Conservation (phyloP, 2,113 vertebrate species). For the Aramus guarauna region DNA sequence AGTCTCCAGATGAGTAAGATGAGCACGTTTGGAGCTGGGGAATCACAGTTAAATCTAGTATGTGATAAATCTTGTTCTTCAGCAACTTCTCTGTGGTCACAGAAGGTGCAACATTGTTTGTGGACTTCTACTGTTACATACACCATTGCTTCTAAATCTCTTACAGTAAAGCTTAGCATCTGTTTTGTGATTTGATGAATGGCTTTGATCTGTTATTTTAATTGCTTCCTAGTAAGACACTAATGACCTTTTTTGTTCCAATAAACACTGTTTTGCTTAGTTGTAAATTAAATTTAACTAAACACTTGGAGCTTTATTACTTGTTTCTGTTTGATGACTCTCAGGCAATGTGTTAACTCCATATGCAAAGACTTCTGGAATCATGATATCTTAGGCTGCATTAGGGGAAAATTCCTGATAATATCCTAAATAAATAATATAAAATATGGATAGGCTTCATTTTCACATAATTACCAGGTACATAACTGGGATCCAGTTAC, state of each 20-base stretch:
- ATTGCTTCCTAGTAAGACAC: slow-evolving; percentile 79
- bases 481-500: neutral
- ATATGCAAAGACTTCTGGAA: slow-evolving; percentile 22
- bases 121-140: slow-evolving; percentile 25
- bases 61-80: neutral
- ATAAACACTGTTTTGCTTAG: slow-evolving; percentile 77
- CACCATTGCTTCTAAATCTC: slow-evolving; percentile 62
- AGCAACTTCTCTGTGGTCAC: neutral
- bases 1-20: neutral
- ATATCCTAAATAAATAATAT: slow-evolving; percentile 58
- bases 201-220: slow-evolving; percentile 76
- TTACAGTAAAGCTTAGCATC: slow-evolving; percentile 73
- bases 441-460: slow-evolving; percentile 27
- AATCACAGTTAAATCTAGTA: neutral
- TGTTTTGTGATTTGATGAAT: slow-evolving; percentile 80
- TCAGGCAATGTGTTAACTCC: slow-evolving; percentile 36
- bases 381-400: neutral
- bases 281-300: slow-evolving; percentile 79
- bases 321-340: slow-evolving; percentile 46
- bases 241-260: slow-evolving; percentile 82
- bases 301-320: slow-evolving; percentile 69
- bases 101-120: slow-evolving; percentile 17
- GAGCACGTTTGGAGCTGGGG: neutral
- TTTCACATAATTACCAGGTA: slow-evolving; percentile 30
- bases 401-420: neutral